phyloP scores from a whole-genome alignment of 2,797 vertebrate species.

The Spinus pinus region DNA sequence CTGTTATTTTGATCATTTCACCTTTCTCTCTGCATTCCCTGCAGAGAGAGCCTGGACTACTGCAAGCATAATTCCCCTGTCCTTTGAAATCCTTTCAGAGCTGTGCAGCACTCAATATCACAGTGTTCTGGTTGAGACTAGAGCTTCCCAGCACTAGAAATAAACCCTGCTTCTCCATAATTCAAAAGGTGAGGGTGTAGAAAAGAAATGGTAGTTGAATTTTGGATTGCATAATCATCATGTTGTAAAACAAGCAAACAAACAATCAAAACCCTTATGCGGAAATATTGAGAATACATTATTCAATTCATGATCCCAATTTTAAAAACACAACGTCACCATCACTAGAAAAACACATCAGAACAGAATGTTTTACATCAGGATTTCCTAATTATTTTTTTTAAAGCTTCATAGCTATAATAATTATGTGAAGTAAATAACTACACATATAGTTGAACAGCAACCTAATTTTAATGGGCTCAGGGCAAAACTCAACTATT shows the following conservation, averaged over 20 bases:
- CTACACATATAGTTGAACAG: not conserved
- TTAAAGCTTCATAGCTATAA: not conserved
- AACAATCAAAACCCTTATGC: not conserved
- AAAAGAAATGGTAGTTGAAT: not conserved
- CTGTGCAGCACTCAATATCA: accelerated
- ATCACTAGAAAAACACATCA: not conserved
- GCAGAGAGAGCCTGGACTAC: not conserved
- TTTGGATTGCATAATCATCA: not conserved
- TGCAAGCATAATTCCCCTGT: not conserved
- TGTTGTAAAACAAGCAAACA: not conserved
- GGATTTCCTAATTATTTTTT: not conserved
- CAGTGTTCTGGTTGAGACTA: not conserved
- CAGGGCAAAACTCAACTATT: not conserved
- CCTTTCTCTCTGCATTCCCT: not conserved
- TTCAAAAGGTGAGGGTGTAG: not conserved
- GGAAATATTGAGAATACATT: not conserved
- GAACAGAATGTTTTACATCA: not conserved
- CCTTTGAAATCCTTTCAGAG: not conserved
- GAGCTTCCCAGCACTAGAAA: not conserved
- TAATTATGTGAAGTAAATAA: not conserved
- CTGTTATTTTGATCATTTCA: slow-evolving; percentile 9
- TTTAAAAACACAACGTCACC: not conserved
- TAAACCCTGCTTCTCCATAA: not conserved
- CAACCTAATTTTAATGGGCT: not conserved
- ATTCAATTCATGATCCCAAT: not conserved